Percentiles rank a stretch among this genome's conserved stretches.
Evolutionary conservation across 2,113 vertebrate species (phyloP).

Genomic region (Campylomormyrus tamandua): DNA sequence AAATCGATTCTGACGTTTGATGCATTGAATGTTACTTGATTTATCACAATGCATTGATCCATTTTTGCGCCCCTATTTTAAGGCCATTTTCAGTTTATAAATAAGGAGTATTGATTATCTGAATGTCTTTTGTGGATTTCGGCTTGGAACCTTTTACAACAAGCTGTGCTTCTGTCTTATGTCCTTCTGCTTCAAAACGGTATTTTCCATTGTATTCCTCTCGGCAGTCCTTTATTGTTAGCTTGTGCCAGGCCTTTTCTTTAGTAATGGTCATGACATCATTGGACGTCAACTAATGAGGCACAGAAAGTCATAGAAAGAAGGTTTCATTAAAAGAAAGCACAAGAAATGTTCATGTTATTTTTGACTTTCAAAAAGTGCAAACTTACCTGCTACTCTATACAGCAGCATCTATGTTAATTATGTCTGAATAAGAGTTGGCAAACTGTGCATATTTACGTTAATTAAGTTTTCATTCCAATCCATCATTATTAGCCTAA

Average conservation of each 20-base stretch:
- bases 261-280: slow-evolving; percentile 61
- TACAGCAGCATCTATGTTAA: not conserved
- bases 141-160: not conserved
- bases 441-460: not conserved
- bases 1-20: not conserved
- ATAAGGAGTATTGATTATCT: not conserved
- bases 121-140: not conserved
- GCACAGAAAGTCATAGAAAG: not conserved
- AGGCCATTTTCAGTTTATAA: not conserved
- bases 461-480: not conserved
- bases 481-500: not conserved
- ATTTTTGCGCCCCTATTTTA: not conserved
- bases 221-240: slow-evolving; percentile 58
- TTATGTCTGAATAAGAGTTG: not conserved
- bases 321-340: not conserved
- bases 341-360: not conserved
- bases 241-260: slow-evolving; percentile 61
- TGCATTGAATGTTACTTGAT: not conserved
- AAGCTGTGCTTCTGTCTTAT: slow-evolving; percentile 52
- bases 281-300: slow-evolving; percentile 57
- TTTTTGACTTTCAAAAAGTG: not conserved
- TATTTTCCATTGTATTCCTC: slow-evolving; percentile 70
- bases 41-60: not conserved
- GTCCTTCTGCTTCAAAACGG: slow-evolving; percentile 66
- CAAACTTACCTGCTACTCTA: not conserved